These are phyloP conservation scores for Deroptyus accipitrinus DNA, from an alignment of 2,113 vertebrate genomes.

Conservation along the genomic window DNA sequence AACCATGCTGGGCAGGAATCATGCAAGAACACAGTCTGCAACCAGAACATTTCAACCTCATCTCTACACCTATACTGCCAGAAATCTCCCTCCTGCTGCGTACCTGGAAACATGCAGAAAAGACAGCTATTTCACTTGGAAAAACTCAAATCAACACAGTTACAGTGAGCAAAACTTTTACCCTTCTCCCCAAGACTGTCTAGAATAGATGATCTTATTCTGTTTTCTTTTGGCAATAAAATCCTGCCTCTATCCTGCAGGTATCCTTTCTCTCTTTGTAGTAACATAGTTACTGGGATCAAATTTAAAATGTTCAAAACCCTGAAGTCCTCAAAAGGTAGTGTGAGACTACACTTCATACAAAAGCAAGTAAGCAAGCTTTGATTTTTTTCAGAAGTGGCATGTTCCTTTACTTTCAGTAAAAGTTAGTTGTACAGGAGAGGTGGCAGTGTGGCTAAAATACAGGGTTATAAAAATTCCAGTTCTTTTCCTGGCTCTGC, in stretches of 20 bases:
- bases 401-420: neutral
- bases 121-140: neutral
- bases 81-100: neutral
- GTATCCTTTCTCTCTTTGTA: conserved; percentile 16
- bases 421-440: neutral
- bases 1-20: neutral
- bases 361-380: neutral
- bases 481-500: neutral
- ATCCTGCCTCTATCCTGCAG: neutral
- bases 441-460: neutral
- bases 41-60: neutral
- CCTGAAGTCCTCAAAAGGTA: conserved; percentile 4
- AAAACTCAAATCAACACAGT: neutral
- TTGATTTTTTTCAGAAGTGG: neutral
- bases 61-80: neutral
- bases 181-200: neutral
- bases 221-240: conserved; percentile 30
- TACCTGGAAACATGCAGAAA: neutral
- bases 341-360: neutral
- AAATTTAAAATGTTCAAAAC: conserved; percentile 38
- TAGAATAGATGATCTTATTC: neutral
- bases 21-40: accelerated
- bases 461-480: neutral
- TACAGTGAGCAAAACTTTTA: neutral
- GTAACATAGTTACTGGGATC: neutral